Evolutionary conservation across 2,113 vertebrate species (phyloP), one percentile per base, ranked within the genome.

Genomic region (Fulica atra): DNA sequence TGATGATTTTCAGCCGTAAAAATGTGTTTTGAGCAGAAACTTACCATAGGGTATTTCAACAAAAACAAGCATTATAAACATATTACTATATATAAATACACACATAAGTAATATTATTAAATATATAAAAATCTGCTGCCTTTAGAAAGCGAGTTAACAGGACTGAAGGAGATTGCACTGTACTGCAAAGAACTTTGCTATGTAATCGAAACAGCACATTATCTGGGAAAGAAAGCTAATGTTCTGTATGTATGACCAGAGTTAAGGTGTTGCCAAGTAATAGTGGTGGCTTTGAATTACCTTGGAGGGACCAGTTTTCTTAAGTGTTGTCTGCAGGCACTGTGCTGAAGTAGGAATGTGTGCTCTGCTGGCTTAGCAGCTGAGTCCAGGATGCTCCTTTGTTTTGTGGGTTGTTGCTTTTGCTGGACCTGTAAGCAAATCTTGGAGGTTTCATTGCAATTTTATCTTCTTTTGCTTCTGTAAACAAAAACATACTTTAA

Each of bases 341-440:
- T 31, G 7, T 21, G 13, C 25, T 0, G 0, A 29, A 28, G 31
- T 40, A 42, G 36, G 36, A 74, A 11, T 2, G 1, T 48, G 14
- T 76, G 50, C n/a, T 89, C 13, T 3, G 2, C 5, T 72, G n/a
- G 23, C 51, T 70, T 84, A 78, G 35, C 24, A 82, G 0, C 14
- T 48, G 33, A 7, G 19, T 91, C 42, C 40, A 28, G 54, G 63
- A 40, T 56, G 5, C 28, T 54, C 48, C 21, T 73, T 10, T 33
- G 29, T 60, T 20, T 48, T 48, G 48, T 48, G 10, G 19, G 19
- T 10, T 48, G 23, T 48, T 46, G 25, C 7, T 66, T 65, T 64
- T 65, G 25, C 50, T 86, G 38, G 31, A 48, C 16, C 36, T 86
- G 31, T 31, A 63, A 44, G 60, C 8, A 66, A 40, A n/a, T 89